phyloP scores from a whole-genome alignment of 2,113 vertebrate species.

The Erythrocebus patas region DNA sequence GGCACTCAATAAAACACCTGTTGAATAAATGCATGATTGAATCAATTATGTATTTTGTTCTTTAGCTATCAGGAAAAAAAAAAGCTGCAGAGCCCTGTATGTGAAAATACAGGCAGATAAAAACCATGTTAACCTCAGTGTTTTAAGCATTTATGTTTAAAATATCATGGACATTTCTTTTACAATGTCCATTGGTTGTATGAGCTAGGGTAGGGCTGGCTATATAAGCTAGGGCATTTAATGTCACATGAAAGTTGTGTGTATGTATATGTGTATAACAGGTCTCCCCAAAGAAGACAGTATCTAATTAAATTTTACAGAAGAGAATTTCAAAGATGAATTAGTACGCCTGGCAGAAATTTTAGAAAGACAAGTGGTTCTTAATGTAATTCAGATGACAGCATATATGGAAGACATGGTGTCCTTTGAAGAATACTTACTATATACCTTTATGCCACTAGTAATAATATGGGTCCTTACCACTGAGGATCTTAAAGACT shows the following conservation, averaged over 20 bases:
- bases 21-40: not conserved
- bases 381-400: constrained; percentile 9
- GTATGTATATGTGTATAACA: not conserved
- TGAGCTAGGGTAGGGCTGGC: not conserved
- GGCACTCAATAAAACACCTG: not conserved
- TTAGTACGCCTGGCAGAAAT: not conserved
- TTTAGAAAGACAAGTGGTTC: not conserved
- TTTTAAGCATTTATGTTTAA: not conserved
- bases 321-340: constrained; percentile 14
- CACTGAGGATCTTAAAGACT: not conserved
- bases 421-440: constrained; percentile 1
- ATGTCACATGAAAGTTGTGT: not conserved
- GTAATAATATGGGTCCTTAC: not conserved
- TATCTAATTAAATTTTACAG: not conserved
- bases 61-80: not conserved
- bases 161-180: not conserved
- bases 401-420: not conserved
- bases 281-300: not conserved
- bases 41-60: not conserved
- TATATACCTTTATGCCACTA: not conserved
- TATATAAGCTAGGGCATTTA: not conserved
- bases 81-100: not conserved
- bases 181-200: not conserved
- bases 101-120: not conserved
- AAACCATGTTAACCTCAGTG: not conserved